Evolutionary conservation across 2,888 invertebrate species (phyloP).

Genomic region (Melieria picta): DNA sequence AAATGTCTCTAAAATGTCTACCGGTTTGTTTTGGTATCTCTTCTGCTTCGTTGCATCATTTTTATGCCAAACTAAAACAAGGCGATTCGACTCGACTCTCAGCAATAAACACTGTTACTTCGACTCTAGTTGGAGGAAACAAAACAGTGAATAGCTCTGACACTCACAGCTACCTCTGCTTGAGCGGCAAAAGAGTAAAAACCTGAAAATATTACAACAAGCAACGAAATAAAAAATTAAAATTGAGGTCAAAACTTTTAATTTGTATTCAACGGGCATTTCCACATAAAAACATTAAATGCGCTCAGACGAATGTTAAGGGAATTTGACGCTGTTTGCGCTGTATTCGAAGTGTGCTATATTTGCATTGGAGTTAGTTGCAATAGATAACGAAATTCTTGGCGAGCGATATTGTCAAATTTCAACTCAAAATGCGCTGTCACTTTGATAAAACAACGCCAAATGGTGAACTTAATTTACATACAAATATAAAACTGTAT

Average conservation of each 20-base stretch:
- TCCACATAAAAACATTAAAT: slow-evolving; percentile 37
- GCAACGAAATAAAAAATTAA: background rate
- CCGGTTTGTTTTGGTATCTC: too few species aligned
- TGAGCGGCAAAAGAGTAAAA: slow-evolving; percentile 14
- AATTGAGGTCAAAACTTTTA: slow-evolving; percentile 44
- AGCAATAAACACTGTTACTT: background rate
- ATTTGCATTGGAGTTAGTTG: too few species aligned
- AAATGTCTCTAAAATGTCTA: too few species aligned
- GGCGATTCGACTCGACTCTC: background rate
- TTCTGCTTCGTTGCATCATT: too few species aligned
- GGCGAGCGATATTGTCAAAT: too few species aligned
- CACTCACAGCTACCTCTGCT: background rate
- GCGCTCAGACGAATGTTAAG: slow-evolving; percentile 9
- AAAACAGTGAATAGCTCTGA: too few species aligned
- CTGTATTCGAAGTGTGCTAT: background rate
- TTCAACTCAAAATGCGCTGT: too few species aligned
- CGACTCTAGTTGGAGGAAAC: too few species aligned
- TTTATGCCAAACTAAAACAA: background rate
- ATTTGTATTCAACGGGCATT: slow-evolving; percentile 34
- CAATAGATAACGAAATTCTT: too few species aligned
- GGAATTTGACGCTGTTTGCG: slow-evolving; percentile 9
- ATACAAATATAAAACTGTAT: too few species aligned
- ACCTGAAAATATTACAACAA: slow-evolving; percentile 31
- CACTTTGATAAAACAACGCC: too few species aligned
- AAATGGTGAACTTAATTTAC: too few species aligned